These are phyloP conservation scores for Raphicerus campestris DNA, from an alignment of 2,113 vertebrate genomes.

Conservation along the genomic window DNA sequence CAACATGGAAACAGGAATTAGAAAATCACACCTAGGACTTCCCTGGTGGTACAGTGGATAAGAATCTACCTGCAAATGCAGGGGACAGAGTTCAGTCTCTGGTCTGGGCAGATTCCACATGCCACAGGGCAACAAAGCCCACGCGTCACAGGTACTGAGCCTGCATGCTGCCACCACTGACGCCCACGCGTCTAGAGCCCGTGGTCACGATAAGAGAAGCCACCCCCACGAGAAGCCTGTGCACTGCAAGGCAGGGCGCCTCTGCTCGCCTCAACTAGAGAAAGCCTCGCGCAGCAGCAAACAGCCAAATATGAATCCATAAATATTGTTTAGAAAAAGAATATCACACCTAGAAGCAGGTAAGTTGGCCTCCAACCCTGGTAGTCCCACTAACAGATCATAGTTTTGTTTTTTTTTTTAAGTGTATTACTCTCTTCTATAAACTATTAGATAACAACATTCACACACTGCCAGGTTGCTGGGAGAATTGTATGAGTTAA, in stretches of 20 bases:
- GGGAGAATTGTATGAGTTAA: background rate
- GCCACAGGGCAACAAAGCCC: background rate
- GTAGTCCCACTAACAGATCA: background rate
- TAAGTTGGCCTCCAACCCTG: too few relatives aligned
- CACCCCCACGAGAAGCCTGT: background rate
- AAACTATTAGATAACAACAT: background rate
- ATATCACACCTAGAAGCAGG: background rate
- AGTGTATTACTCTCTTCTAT: background rate
- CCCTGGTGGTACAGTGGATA: background rate
- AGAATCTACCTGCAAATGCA: background rate
- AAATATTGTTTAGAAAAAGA: background rate
- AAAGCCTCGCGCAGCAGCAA: background rate
- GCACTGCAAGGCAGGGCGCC: background rate
- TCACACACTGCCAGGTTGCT: fast-evolving
- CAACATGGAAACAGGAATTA: too few relatives aligned
- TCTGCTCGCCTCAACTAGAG: background rate
- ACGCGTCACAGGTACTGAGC: background rate
- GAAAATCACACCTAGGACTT: background rate
- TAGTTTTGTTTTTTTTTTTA: background rate
- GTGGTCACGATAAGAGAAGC: background rate
- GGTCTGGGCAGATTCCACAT: background rate
- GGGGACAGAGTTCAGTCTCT: background rate
- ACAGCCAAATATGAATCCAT: background rate
- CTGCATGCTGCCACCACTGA: background rate
- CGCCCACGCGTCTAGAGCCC: fast-evolving